phyloP scores from a whole-genome alignment of 2,113 vertebrate species.

The Pandion haliaetus region DNA sequence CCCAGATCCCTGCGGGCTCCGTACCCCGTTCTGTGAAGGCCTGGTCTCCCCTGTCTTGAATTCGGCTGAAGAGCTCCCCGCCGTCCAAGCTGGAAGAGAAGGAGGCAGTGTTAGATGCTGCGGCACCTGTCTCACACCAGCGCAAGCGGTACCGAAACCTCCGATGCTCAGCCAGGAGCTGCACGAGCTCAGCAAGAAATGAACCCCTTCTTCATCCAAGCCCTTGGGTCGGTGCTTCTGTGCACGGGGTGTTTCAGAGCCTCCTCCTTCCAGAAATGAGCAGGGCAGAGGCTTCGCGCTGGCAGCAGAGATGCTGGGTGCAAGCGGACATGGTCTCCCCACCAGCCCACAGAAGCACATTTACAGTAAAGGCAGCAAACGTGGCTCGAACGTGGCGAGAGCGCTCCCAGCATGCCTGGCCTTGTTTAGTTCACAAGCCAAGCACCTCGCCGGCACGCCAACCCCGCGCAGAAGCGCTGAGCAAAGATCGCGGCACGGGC shows the following conservation, averaged over 20 bases:
- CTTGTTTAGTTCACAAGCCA: background rate
- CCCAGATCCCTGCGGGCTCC: background rate
- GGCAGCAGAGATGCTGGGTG: rapidly evolving
- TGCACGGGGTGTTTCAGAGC: background rate
- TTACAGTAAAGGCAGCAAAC: background rate
- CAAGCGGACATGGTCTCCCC: background rate
- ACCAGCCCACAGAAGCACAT: background rate
- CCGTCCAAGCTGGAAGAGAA: constrained; percentile 88
- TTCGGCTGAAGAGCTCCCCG: constrained; percentile 94
- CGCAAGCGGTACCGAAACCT: rapidly evolving
- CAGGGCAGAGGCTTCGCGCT: background rate
- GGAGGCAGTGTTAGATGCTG: rapidly evolving
- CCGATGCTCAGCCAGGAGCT: background rate
- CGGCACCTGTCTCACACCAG: rapidly evolving
- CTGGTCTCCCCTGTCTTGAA: constrained; percentile 97
- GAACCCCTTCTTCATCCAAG: background rate
- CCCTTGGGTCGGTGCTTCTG: background rate
- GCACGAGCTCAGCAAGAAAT: background rate
- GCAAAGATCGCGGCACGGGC: rapidly evolving
- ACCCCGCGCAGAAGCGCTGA: background rate
- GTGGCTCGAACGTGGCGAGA: background rate
- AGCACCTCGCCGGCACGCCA: background rate
- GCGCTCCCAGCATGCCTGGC: background rate
- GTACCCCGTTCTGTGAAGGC: constrained; percentile 96
- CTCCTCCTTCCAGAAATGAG: background rate